Evolutionary conservation across 2,797 vertebrate species (phyloP).

Genomic region (Chromobotia macracanthus): DNA sequence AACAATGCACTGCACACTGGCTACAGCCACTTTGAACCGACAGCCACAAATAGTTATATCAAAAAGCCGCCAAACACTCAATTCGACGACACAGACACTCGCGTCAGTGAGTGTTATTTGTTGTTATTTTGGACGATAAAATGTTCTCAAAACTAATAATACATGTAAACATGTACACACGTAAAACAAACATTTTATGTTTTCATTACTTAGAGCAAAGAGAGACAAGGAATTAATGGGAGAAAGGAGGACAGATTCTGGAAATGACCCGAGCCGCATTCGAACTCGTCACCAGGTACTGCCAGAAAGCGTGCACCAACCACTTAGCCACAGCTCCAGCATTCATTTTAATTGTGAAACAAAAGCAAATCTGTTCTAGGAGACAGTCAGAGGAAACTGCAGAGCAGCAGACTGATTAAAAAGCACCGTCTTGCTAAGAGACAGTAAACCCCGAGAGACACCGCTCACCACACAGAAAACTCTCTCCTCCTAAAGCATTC

Average conservation of each 20-base stretch:
- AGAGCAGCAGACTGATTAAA: slow-evolving; percentile 14
- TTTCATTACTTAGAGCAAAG: neutral
- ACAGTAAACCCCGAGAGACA: slow-evolving; percentile 22
- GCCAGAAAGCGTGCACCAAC: neutral
- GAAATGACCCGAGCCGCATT: neutral
- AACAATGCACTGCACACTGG: too few relatives aligned
- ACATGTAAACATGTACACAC: too few relatives aligned
- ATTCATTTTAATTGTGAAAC: neutral
- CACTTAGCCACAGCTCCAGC: neutral
- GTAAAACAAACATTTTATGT: too few relatives aligned
- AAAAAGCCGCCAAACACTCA: too few relatives aligned
- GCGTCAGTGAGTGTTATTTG: too few relatives aligned
- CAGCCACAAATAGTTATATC: too few relatives aligned
- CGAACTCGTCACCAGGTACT: neutral
- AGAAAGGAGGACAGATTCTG: neutral
- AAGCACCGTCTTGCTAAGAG: neutral
- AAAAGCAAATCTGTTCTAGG: neutral
- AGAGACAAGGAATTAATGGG: neutral
- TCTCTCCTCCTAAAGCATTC: neutral
- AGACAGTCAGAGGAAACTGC: slow-evolving; percentile 2
- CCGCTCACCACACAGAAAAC: neutral
- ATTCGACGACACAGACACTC: too few relatives aligned
- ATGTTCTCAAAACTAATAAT: too few relatives aligned
- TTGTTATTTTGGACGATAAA: too few relatives aligned
- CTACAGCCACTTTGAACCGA: too few relatives aligned